Evolutionary conservation across 2,888 invertebrate genomes (phyloP).

Genomic region (Luffia ferchaultella): DNA sequence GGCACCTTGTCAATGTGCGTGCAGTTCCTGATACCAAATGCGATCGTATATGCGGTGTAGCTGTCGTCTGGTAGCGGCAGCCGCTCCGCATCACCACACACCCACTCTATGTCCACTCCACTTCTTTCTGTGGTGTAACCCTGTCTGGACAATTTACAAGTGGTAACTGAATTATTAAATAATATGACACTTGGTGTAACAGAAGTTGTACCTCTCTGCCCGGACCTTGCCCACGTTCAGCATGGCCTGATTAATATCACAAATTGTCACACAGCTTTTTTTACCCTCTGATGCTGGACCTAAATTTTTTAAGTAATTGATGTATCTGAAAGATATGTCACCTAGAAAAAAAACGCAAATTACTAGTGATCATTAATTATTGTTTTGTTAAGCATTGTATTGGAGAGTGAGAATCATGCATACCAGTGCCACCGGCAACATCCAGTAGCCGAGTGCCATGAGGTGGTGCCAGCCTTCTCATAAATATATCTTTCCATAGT

Average conservation of each 20-base stretch:
- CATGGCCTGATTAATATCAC: constrained; percentile 96
- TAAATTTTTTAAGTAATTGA: constrained; percentile 70
- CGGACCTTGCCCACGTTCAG: constrained; percentile 86
- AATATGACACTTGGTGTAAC: constrained; percentile 1
- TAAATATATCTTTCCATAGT: constrained; percentile 95
- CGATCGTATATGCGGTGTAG: constrained; percentile 94
- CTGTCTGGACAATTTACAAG: too few relatives aligned
- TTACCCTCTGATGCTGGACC: constrained; percentile 30
- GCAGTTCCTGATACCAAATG: constrained; percentile 96
- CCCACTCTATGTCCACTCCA: constrained; percentile 64
- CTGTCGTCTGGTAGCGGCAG: constrained; percentile 78
- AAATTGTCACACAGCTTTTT: constrained; percentile 76
- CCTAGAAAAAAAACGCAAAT: too few relatives aligned
- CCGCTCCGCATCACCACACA: constrained; percentile 86
- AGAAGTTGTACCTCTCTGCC: constrained; percentile 62
- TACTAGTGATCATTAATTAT: too few relatives aligned
- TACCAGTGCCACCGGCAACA: constrained; percentile 97
- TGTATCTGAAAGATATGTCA: constrained; percentile 92
- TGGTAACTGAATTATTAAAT: not conserved
- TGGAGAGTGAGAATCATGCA: too few relatives aligned
- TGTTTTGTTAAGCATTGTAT: too few relatives aligned
- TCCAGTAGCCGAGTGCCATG: constrained; percentile 84
- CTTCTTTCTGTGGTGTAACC: not conserved
- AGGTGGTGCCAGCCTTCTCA: constrained; percentile 79
- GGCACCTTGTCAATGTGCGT: constrained; percentile 91